These are phyloP conservation scores for Leuciscus idus DNA, from an alignment of 2,113 vertebrate genomes.

Conservation along the genomic window DNA sequence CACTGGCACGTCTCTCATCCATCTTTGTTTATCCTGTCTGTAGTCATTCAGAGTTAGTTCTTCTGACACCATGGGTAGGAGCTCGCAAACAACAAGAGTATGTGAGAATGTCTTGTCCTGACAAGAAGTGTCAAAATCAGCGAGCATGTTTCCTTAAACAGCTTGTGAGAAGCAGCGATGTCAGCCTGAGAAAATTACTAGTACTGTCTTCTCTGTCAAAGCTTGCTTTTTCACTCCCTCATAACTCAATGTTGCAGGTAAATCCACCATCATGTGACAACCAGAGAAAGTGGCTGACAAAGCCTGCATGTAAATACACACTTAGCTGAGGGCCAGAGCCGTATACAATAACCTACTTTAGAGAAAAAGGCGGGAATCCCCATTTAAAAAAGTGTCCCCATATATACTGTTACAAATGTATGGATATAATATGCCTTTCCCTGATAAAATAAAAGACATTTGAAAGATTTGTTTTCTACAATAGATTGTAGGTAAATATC, in stretches of 20 bases:
- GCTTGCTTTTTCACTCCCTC: background rate
- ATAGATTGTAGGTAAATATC: background rate
- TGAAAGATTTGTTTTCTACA: background rate
- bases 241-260: slow-evolving; percentile 18
- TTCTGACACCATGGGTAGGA: slow-evolving; percentile 6
- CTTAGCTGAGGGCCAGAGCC: background rate
- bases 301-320: background rate
- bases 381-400: no score
- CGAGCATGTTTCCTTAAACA: slow-evolving; percentile 19
- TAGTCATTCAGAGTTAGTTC: slow-evolving; percentile 22
- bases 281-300: slow-evolving; percentile 1
- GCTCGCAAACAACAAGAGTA: slow-evolving; percentile 26
- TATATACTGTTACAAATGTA: background rate
- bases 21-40: slow-evolving; percentile 27
- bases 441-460: background rate
- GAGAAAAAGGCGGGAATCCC: background rate
- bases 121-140: slow-evolving; percentile 42
- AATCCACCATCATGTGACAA: background rate
- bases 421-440: background rate
- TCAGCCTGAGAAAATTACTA: slow-evolving; percentile 2
- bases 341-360: background rate
- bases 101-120: slow-evolving; percentile 32
- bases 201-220: slow-evolving; percentile 27
- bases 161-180: slow-evolving; percentile 1
- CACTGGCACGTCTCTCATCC: slow-evolving; percentile 33